Conservation (phyloP, 1,140 invertebrate genomes). For the Galendromus occidentalis region DNA sequence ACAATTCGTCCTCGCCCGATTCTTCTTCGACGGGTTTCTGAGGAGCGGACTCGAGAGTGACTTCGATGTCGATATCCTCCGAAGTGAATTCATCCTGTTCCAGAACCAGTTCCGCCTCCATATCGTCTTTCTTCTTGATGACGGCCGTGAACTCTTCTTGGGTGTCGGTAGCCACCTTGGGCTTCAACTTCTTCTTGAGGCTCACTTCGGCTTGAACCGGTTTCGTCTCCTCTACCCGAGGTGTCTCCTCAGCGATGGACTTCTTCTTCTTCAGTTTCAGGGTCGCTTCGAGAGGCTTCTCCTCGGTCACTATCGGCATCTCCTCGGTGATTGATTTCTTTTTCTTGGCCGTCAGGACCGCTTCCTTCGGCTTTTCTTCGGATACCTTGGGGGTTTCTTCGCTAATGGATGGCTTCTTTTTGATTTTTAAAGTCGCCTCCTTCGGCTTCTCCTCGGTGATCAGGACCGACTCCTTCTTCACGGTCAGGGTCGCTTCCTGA, state of each 20-base stretch:
- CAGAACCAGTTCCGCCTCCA: neutral
- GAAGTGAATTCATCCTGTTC: constrained; percentile 8
- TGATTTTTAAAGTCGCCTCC: neutral
- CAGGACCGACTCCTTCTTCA: neutral
- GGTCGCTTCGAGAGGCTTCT: neutral
- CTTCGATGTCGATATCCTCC: constrained; percentile 10
- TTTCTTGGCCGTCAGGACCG: constrained; percentile 8
- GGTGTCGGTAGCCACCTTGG: neutral
- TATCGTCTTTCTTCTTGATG: constrained; percentile 11
- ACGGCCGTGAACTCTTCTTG: constrained; percentile 6
- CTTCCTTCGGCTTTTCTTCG: constrained; percentile 7
- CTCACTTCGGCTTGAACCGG: constrained; percentile 16
- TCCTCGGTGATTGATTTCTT: neutral
- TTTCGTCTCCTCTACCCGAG: constrained; percentile 19
- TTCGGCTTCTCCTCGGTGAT: neutral
- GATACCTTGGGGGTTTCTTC: constrained; percentile 9
- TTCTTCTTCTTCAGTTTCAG: constrained; percentile 3
- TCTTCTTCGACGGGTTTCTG: neutral
- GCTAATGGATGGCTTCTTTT: constrained; percentile 1
- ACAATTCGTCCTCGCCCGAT: neutral
- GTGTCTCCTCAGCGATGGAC: constrained; percentile 6
- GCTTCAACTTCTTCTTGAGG: constrained; percentile 12
- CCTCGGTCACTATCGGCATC: neutral
- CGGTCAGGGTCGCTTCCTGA: neutral
- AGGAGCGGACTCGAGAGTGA: neutral